These are phyloP conservation scores for Sakesphorus luctuosus DNA, from an alignment of 2,113 vertebrate species.

Conservation along the genomic window DNA sequence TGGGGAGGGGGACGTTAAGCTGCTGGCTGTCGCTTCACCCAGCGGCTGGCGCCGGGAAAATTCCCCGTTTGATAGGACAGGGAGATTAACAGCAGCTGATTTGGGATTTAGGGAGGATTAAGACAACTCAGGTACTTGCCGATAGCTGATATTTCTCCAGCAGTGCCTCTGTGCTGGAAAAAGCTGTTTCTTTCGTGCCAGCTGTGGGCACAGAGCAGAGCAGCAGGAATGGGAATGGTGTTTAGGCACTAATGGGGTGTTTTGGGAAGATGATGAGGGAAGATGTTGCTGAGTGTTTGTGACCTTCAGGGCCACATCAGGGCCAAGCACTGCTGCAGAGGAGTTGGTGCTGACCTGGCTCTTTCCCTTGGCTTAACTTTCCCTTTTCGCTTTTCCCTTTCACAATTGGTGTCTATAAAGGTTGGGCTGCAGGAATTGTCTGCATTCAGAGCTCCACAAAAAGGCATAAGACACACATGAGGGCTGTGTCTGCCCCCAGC, in stretches of 20 bases:
- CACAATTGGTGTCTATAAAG: not conserved
- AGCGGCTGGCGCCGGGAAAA: not conserved
- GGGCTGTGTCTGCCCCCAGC: not conserved
- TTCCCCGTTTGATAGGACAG: not conserved
- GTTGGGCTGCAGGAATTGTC: not conserved
- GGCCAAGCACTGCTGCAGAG: not conserved
- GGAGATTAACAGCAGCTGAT: conserved; percentile 33
- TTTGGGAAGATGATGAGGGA: not conserved
- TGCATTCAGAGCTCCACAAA: not conserved
- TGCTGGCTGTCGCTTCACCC: not conserved
- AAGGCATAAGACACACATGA: not conserved
- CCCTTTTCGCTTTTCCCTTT: too few relatives aligned
- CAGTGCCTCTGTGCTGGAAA: not conserved
- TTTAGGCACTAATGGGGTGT: accelerated
- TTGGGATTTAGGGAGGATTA: conserved; percentile 60
- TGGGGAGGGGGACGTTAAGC: not conserved
- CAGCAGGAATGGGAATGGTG: not conserved
- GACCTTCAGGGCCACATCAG: not conserved
- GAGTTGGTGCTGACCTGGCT: not conserved
- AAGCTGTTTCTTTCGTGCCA: not conserved
- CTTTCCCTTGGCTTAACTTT: not conserved
- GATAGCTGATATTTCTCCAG: conserved; percentile 48
- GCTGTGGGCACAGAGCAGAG: not conserved
- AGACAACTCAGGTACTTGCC: conserved; percentile 46
- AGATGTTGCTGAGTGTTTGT: not conserved